These are phyloP conservation scores for Fukomys damarensis DNA, from an alignment of 2,113 vertebrate genomes.

Conservation along the genomic window DNA sequence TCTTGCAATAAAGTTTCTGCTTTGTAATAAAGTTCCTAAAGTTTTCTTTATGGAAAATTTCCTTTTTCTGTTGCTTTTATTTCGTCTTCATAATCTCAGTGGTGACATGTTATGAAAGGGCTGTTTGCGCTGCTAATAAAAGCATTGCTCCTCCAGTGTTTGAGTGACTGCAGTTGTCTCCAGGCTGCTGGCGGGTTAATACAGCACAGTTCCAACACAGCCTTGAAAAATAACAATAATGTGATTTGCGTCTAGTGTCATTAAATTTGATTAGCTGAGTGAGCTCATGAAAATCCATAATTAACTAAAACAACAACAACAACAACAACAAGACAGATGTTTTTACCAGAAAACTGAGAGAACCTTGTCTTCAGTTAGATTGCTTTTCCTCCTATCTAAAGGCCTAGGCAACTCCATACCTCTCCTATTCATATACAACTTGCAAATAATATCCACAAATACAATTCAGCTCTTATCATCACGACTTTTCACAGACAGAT, in stretches of 20 bases:
- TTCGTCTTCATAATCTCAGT: conserved; percentile 63
- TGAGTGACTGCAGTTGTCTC: conserved; percentile 59
- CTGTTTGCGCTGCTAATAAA: conserved; percentile 43
- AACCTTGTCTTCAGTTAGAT: conserved; percentile 59
- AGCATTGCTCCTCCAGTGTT: not conserved
- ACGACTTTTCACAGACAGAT: not conserved
- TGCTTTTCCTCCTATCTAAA: not conserved
- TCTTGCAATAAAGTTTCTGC: conserved; percentile 55
- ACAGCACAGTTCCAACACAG: conserved; percentile 70
- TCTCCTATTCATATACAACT: not conserved
- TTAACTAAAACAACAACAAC: conserved; percentile 81
- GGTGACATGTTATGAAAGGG: conserved; percentile 37
- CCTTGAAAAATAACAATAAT: conserved; percentile 83
- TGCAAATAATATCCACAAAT: not conserved
- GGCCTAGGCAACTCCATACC: not conserved
- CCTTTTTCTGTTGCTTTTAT: conserved; percentile 62
- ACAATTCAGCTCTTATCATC: not conserved
- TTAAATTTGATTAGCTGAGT: conserved; percentile 84
- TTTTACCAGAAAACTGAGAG: conserved; percentile 66
- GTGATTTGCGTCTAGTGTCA: conserved; percentile 80
- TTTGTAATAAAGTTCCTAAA: conserved; percentile 61
- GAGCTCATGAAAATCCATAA: conserved; percentile 82
- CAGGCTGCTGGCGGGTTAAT: conserved; percentile 72
- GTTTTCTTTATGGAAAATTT: conserved; percentile 61
- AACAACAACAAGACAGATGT: conserved; percentile 71